A percentile compares a stretch with the other conserved stretches of the same genome.
Evolutionary conservation across 1,140 invertebrate genomes (phyloP).

Genomic region (Lycorma delicatula): DNA sequence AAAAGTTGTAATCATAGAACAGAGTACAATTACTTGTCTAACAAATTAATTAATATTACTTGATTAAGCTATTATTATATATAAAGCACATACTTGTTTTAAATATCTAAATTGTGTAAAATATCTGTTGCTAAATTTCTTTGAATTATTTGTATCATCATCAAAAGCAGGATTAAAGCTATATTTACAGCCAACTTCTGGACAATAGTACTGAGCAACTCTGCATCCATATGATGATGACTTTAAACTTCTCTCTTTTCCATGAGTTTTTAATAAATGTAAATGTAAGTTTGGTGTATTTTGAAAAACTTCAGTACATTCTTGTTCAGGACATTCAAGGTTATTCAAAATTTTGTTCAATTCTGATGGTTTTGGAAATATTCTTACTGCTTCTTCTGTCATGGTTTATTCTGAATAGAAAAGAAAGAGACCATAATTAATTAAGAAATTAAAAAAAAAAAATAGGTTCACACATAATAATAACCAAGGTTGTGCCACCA

Average conservation of each 20-base stretch:
- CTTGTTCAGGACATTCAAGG: neutral
- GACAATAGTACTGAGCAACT: neutral
- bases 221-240: neutral
- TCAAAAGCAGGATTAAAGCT: neutral
- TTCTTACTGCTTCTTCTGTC: too few species aligned
- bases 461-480: too few species aligned
- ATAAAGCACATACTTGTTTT: neutral
- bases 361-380: neutral
- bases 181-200: neutral
- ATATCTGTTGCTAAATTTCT: neutral
- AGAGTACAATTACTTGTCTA: too few species aligned
- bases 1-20: too few species aligned
- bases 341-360: neutral
- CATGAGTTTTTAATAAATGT: neutral
- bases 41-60: too few species aligned
- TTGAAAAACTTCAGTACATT: neutral
- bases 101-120: neutral
- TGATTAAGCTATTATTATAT: too few species aligned
- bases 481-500: too few species aligned
- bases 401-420: too few species aligned
- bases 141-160: neutral
- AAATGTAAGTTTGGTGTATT: neutral
- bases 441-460: too few species aligned
- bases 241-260: neutral
- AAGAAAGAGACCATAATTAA: too few species aligned